Conservation (phyloP, 2,888 invertebrate genomes). For the Ichneumoninae sp. region DNA sequence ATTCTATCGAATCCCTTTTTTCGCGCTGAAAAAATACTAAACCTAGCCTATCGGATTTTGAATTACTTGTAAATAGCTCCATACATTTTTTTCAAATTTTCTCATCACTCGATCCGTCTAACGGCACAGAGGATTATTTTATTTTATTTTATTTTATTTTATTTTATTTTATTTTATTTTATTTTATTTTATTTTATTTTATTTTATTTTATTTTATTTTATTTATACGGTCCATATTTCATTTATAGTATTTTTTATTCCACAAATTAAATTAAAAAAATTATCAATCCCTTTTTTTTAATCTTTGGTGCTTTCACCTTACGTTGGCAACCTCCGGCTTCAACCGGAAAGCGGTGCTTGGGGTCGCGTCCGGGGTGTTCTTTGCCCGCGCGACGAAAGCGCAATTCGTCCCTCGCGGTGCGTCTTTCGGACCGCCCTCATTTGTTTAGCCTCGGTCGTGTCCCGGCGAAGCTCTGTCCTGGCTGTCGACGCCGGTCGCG, state of each 20-base stretch:
- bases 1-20: slow-evolving; percentile 40
- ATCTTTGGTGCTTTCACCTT: not conserved
- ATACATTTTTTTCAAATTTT: no score
- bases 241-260: no score
- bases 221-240: no score
- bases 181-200: no score
- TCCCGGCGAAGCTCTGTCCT: slow-evolving; percentile 69
- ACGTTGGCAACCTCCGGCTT: not conserved
- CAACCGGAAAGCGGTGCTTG: no score
- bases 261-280: not conserved
- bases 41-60: no score
- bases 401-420: slow-evolving; percentile 66
- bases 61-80: not conserved
- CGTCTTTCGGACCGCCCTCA: slow-evolving; percentile 71
- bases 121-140: no score
- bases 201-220: no score
- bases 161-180: no score
- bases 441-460: slow-evolving; percentile 78
- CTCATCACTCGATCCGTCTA: no score
- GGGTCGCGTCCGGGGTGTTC: slow-evolving; percentile 9
- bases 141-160: no score
- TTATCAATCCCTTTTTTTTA: not conserved
- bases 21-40: not conserved
- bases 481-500: slow-evolving; percentile 74
- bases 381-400: slow-evolving; percentile 52